Base-by-base conservation (phyloP, 2,888 invertebrate species). In the Acleris laterana region DNA sequence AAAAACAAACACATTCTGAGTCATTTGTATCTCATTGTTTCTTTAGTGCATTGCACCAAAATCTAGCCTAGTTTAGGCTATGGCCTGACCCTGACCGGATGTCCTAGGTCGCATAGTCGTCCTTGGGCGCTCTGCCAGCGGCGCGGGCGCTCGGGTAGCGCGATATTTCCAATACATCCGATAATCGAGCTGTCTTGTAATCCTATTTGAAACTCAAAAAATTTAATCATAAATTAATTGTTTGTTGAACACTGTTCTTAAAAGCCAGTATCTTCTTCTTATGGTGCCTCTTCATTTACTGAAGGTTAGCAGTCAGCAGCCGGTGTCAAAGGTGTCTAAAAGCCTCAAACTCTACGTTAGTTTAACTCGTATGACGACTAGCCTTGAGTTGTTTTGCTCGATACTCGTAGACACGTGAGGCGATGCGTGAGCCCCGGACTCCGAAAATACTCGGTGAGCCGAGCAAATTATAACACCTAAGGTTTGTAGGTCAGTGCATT, bases 101-200 rank as follows among this genome's bases (percentile, higher is more conserved):
- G 76, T 84, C 84, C 87, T 88, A 88, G 89, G 87, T 76, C 81
- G 78, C 82, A 87, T 88, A 86, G 83, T 72, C 74, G 88, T 86
- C 90, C 90, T 88, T 87, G 91, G 90, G 89, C 89, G 71, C 48
- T 44, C 66, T 84, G 89, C 91, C 89, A 90, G 76, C 75, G 44
- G 70, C 74, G 51, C 69, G 61, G 78, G 74, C 74, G 70, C 68
- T 70, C 82, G 84, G 87, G 83, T 88, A 89, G 81, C 74, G 71
- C 82, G 76, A 85, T 88, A 87, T 83, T 81, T 77, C 78, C 80
- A 82, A 86, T 85, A 77, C 74, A 77, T 76, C 80, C 78, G 75
- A 80, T 85, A 79, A 81, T 79, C 71, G 65, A 69, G 68, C 68
- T 62, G 67, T 68, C 68, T 71, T 61, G 66, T 4, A 38, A 38